Evolutionary conservation across 2,113 vertebrate species (phyloP).

Genomic region (Burhinus oedicnemus): DNA sequence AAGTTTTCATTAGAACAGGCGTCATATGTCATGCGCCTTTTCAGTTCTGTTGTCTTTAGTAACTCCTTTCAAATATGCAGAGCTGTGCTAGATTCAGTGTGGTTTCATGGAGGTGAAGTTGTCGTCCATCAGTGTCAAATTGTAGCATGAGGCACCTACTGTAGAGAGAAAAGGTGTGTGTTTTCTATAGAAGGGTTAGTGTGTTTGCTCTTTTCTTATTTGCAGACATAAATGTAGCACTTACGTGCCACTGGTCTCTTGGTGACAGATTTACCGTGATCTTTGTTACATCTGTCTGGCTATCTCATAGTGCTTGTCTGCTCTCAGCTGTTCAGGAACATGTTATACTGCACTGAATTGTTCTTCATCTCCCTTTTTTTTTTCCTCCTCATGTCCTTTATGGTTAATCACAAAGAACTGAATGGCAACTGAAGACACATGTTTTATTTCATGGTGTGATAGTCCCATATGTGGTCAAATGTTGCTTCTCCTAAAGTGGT

Average conservation of each 20-base stretch:
- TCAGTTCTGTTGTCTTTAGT: background rate
- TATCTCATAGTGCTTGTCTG: background rate
- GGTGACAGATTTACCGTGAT: background rate
- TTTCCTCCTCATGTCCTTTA: background rate
- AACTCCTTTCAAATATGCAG: background rate
- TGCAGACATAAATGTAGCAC: background rate
- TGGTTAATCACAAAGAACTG: background rate
- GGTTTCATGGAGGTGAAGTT: background rate
- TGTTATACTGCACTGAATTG: background rate
- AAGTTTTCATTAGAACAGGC: background rate
- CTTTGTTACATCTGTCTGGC: background rate
- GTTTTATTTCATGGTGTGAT: background rate
- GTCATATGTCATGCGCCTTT: background rate
- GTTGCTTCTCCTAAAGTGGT: background rate
- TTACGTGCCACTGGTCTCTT: background rate
- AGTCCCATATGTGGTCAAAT: background rate
- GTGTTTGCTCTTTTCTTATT: background rate
- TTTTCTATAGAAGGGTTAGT: background rate
- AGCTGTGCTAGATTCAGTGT: background rate
- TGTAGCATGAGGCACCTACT: background rate
- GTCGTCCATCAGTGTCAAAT: background rate
- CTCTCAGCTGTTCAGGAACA: background rate
- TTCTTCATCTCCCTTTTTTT: background rate
- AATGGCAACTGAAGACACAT: background rate
- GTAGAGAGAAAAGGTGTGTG: background rate